These are phyloP conservation scores for Chelmon rostratus DNA, from an alignment of 2,797 vertebrate genomes.

Conservation along the genomic window DNA sequence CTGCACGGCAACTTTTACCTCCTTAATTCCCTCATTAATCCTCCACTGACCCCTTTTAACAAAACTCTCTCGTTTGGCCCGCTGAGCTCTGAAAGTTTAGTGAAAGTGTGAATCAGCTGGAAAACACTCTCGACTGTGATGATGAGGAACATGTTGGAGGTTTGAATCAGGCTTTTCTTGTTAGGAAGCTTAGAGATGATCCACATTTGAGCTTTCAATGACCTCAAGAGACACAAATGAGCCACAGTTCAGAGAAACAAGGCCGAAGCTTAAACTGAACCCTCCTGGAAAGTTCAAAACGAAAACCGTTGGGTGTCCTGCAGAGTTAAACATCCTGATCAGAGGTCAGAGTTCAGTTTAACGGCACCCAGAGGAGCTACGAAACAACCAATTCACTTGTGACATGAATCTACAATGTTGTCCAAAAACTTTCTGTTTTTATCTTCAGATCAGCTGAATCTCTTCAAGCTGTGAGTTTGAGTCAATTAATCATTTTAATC, in stretches of 20 bases:
- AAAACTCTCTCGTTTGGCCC: not conserved
- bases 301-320: not conserved
- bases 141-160: not conserved
- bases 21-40: conserved; percentile 58
- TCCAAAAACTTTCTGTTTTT: not conserved
- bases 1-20: conserved; percentile 60
- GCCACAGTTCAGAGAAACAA: not conserved
- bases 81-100: not conserved
- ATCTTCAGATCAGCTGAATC: no score
- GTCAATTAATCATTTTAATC: no score
- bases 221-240: not conserved
- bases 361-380: not conserved
- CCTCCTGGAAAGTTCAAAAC: not conserved
- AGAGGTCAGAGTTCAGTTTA: not conserved
- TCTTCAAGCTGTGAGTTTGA: no score
- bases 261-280: not conserved
- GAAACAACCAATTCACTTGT: not conserved
- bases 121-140: not conserved
- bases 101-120: not conserved
- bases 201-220: not conserved
- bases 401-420: no score
- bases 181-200: conserved; percentile 10
- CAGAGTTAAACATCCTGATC: not conserved
- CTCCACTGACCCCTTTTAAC: conserved; percentile 58
- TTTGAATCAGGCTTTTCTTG: conserved; percentile 1